These are phyloP conservation scores for Marcusenius ussheri DNA, from an alignment of 2,113 vertebrate genomes.

Conservation along the genomic window DNA sequence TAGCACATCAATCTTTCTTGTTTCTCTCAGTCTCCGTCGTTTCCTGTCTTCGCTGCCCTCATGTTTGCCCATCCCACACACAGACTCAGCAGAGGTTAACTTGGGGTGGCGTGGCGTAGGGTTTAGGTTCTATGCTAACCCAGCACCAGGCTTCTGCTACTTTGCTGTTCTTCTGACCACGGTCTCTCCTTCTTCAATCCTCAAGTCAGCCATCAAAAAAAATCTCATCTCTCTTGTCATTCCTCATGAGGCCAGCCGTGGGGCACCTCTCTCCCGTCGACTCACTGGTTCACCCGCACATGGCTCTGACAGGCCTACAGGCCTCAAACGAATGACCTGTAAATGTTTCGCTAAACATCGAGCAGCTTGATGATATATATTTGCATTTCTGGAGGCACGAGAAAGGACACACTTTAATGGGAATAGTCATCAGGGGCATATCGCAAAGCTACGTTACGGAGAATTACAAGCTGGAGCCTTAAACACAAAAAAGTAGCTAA, in stretches of 20 bases:
- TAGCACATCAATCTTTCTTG: neutral
- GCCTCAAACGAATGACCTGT: neutral
- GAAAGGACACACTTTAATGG: neutral
- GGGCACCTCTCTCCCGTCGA: too few relatives aligned
- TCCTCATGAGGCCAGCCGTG: too few relatives aligned
- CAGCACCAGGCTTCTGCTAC: too few relatives aligned
- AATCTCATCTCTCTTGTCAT: too few relatives aligned
- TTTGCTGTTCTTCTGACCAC: too few relatives aligned
- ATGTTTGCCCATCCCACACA: neutral
- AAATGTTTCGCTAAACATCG: neutral
- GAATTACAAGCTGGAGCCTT: slow-evolving; percentile 31
- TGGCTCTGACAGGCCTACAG: neutral
- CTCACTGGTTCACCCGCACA: neutral
- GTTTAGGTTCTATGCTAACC: too few relatives aligned
- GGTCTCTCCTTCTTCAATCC: too few relatives aligned
- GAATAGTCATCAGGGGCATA: neutral
- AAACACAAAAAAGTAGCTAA: neutral
- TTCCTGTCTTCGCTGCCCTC: neutral
- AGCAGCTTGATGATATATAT: neutral
- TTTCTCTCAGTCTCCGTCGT: neutral
- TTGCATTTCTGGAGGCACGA: neutral
- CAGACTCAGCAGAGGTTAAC: neutral
- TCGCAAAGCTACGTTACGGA: neutral
- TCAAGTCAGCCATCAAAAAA: neutral
- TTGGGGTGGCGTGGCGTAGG: neutral